phyloP scores from a whole-genome alignment of 2,888 invertebrate species.

The Automeris io region DNA sequence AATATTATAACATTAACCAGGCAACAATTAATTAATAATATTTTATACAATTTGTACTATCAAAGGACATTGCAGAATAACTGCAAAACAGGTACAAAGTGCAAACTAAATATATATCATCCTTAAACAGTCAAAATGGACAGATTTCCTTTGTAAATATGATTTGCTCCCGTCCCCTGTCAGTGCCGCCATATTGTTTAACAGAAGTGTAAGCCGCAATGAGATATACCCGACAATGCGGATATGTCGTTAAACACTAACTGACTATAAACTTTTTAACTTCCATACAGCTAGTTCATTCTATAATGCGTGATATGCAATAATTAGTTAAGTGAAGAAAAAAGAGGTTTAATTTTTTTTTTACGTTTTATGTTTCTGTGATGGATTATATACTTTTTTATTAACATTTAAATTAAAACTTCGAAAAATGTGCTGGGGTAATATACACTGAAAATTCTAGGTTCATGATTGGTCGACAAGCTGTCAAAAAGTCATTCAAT shows the following conservation, averaged over 20 bases:
- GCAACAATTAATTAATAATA: not conserved
- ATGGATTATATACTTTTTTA: not conserved
- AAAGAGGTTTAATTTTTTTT: conserved; percentile 16
- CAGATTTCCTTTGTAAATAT: not conserved
- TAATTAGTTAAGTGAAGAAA: conserved; percentile 57
- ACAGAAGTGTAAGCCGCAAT: not conserved
- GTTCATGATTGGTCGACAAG: not conserved
- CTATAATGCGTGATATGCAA: conserved; percentile 59
- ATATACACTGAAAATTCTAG: not conserved
- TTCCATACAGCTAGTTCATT: conserved; percentile 6
- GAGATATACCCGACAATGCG: not conserved
- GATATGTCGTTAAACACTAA: conserved; percentile 6
- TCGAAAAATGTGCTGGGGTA: not conserved
- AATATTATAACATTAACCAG: not conserved
- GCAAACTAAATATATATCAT: not conserved
- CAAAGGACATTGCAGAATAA: not conserved
- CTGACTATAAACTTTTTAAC: conserved; percentile 3
- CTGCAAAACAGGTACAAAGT: not conserved
- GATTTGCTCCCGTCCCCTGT: not conserved
- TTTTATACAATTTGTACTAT: conserved; percentile 1
- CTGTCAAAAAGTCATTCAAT: not conserved
- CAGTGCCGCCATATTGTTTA: conserved; percentile 1
- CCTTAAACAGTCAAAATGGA: not conserved
- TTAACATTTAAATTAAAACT: not conserved
- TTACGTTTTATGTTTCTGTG: not conserved